These are phyloP conservation scores for Calcarius lapponicus DNA, from an alignment of 2,797 vertebrate genomes.

Conservation along the genomic window DNA sequence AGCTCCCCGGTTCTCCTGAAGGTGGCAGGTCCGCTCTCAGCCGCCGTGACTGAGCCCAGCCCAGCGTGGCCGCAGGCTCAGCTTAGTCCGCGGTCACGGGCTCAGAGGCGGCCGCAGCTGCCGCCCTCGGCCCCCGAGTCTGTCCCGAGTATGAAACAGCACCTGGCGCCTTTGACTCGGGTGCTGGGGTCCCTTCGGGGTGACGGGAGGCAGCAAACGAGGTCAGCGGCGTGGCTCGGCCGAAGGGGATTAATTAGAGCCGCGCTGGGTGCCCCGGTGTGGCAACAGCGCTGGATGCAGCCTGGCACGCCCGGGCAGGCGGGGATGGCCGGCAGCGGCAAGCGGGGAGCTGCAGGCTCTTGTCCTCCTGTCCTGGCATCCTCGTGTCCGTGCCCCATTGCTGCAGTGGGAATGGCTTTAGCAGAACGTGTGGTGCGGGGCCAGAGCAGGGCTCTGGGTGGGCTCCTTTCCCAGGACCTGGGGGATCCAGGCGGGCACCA, in stretches of 20 bases:
- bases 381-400: neutral
- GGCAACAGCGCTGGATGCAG: neutral
- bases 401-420: neutral
- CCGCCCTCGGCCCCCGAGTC: neutral
- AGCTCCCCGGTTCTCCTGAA: neutral
- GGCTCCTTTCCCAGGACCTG: neutral
- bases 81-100: neutral
- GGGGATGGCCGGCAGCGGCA: neutral
- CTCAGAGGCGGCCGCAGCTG: neutral
- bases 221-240: neutral
- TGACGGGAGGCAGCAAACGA: neutral
- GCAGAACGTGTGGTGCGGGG: neutral
- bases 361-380: neutral
- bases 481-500: neutral
- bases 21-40: neutral
- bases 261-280: accelerated
- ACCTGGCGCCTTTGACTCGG: neutral
- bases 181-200: neutral
- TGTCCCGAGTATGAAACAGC: neutral
- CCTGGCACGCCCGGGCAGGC: neutral
- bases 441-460: neutral
- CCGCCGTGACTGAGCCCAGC: neutral
- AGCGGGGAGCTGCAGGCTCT: neutral
- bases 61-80: neutral
- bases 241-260: neutral